A percentile compares a stretch with the other conserved stretches of the same genome.
Evolutionary conservation across 30 jellyfish, hydroid and myxozoan genomes (phyloP).

Genomic region (Morbakka virulenta): DNA sequence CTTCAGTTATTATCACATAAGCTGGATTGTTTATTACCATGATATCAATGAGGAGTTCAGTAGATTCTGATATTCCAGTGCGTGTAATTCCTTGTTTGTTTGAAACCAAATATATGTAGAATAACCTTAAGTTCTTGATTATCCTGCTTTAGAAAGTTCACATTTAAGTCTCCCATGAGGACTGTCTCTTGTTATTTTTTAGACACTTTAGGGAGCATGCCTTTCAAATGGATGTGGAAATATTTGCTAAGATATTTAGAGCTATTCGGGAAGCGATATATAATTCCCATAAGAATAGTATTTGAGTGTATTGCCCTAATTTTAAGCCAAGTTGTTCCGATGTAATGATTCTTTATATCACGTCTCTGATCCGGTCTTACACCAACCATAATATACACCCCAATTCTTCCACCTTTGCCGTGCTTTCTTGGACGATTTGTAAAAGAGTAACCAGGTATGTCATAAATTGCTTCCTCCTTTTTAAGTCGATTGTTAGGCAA

Average conservation of each 20-base stretch:
- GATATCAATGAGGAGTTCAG: constrained; percentile 58
- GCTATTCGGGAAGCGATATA: constrained; percentile 60
- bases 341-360: constrained; percentile 23
- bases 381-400: constrained; percentile 51
- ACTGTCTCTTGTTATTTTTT: constrained; percentile 41
- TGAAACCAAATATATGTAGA: constrained; percentile 23
- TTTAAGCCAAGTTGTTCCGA: constrained; percentile 49
- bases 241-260: constrained; percentile 48
- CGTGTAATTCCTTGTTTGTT: constrained; percentile 47
- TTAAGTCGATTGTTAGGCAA: too few species aligned
- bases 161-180: constrained; percentile 68
- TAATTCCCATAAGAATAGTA: constrained; percentile 39
- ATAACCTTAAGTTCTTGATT: constrained; percentile 54
- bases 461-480: constrained; percentile 35
- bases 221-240: constrained; percentile 18
- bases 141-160: constrained; percentile 41
- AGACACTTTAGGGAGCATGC: constrained; percentile 32
- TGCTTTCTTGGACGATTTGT: constrained; percentile 49
- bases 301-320: constrained; percentile 35
- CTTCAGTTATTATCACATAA: constrained; percentile 32
- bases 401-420: constrained; percentile 61
- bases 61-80: constrained; percentile 51
- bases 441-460: constrained; percentile 55
- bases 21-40: constrained; percentile 32
- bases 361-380: constrained; percentile 33